These are phyloP conservation scores for Cyanistes caeruleus DNA, from an alignment of 2,113 vertebrate species.

Conservation along the genomic window DNA sequence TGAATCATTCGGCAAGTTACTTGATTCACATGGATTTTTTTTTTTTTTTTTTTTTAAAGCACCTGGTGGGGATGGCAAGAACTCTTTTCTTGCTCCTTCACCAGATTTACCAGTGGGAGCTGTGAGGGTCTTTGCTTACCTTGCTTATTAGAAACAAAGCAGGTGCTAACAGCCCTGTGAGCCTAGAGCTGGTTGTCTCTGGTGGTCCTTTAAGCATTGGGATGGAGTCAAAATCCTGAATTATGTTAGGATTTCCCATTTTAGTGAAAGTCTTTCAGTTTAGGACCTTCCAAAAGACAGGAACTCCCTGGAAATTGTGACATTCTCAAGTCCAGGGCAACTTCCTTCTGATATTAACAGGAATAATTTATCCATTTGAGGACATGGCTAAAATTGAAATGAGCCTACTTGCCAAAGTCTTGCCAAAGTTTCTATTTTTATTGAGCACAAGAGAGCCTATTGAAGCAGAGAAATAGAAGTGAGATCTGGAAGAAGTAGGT, in stretches of 20 bases:
- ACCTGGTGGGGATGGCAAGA: background rate
- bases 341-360: background rate
- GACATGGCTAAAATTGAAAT: background rate
- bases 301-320: background rate
- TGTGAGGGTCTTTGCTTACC: background rate
- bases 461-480: background rate
- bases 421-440: background rate
- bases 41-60: background rate
- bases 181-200: background rate
- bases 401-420: background rate
- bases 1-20: background rate
- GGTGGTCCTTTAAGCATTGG: background rate
- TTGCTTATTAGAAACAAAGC: background rate
- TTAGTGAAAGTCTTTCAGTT: background rate
- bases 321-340: background rate
- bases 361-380: background rate
- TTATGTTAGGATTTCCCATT: background rate
- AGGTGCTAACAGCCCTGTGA: background rate
- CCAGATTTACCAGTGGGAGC: background rate
- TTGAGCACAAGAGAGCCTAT: background rate
- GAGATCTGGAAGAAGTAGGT: background rate
- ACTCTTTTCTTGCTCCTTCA: background rate
- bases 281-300: background rate
- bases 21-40: background rate
- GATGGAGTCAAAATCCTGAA: background rate